Evolutionary conservation across 1,140 invertebrate genomes (phyloP), one percentile per base, ranked within the genome.

Genomic region (Pygmarrhopalites habei): DNA sequence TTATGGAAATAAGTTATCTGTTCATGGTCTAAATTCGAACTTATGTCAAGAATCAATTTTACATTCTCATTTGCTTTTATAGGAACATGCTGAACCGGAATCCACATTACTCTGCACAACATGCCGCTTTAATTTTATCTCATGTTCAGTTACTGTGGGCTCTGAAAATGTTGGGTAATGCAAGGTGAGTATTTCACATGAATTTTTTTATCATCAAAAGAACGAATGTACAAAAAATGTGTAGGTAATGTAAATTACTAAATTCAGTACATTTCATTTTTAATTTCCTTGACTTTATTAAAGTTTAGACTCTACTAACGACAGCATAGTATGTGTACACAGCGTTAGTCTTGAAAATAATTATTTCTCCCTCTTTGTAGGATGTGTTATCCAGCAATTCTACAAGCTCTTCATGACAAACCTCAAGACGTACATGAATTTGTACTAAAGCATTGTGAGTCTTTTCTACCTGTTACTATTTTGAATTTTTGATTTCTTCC

Each of bases 101-200:
- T 55, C n/a, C 58, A 1, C 59, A 67, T 28, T 71, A 63, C 29
- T 65, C 61, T 1, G 65, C 69, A 28, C 51, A 51, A 17, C 32
- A 46, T 15, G 66, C 64, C 28, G 55, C 60, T 17, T 32, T 41
- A n/a, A 41, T 25, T 19, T 43, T 71, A 23, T 57, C 51, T 23
- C 17, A 64, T 51, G 58, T 60, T 44, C 63, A 66, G 23, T 39
- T 71, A 7, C 28, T 71, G 3, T 71, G 69, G 69, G 69, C 49
- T 14, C 35, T 66, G 7, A 59, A 60, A 58, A 25, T 65, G 2
- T 17, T 64, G 2, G 32, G 44, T n/a, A 30, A 12, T 32, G 21
- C 55, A 10, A n/a, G n/a, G n/a, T n/a, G n/a, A n/a, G n/a, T n/a
- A n/a, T n/a, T n/a, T n/a, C n/a, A n/a, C n/a, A n/a, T n/a, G n/a